Evolutionary conservation across 2,113 vertebrate genomes (phyloP), one percentile per base, ranked within the genome.

Genomic region (Oreochromis aureus): DNA sequence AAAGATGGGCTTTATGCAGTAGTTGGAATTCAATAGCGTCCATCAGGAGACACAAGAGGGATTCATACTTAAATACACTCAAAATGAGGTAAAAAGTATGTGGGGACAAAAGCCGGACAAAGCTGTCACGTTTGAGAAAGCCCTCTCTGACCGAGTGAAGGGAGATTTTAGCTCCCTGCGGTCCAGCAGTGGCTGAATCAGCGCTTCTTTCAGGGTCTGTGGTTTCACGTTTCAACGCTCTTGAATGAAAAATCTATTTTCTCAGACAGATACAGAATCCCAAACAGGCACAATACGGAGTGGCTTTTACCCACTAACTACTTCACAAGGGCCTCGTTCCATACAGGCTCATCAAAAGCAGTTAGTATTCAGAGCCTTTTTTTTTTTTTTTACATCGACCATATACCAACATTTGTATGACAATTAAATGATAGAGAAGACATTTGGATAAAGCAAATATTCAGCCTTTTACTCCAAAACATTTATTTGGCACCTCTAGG

Each of bases 241-340:
- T 79, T 79, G 8, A 91, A 69, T 73, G 59, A 44, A 85, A 93
- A 90, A 89, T 91, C 88, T 80, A 86, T 91, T 83, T 58, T 56
- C 53, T 86, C 56, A 54, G 79, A 53, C 73, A 78, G 46, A 78
- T n/a, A 88, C 89, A 86, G 82, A 63, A 66, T 66, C 86, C 15
- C 53, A 84, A 88, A 76, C 6, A 76, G 76, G 80, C 19, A 73
- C 73, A 36, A 69, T 41, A 82, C 53, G 6, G 69, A 61, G 73
- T 59, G 3, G 27, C 39, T 80, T 82, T 84, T 56, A 56, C n/a
- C 27, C 48, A 24, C 46, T 53, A n/a, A 53, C 73, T 2, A n/a
- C 46, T 78, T 34, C 46, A 78, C 46, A 53, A n/a, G 10, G 27
- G 73, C 6, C 10, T 53, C 30, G 10, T 34, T n/a, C 0, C 46